Evolutionary conservation across 2,797 vertebrate genomes (phyloP), one percentile per base, ranked within the genome.

Genomic region (Octomys mimax): DNA sequence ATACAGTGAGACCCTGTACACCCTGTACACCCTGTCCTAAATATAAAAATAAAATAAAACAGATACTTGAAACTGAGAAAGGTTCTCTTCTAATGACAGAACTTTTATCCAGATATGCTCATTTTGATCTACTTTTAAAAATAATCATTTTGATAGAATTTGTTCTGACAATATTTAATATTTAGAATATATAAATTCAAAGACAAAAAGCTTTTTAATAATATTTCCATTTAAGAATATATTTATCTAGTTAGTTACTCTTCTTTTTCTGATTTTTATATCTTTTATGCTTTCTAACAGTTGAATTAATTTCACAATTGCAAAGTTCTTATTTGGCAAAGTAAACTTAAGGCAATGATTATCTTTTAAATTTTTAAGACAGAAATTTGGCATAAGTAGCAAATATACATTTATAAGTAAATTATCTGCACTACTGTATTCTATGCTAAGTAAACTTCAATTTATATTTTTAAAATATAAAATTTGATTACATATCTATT

Each of bases 321-420:
- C 39, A 21, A 13, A 85, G 31, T 19, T 33, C 31, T 26, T 5
- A 33, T 80, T 31, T 42, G 12, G 16, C 21, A 11, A 88, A 22
- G 52, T 21, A 42, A 83, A 22, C 3, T 36, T 61, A 22, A 61
- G 6, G 3, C 1, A 52, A 75, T 75, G 21, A 39, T 21, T 10
- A 70, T 73, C 49, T 82, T 86, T 62, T 54, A 46, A 89, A 12
- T 75, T 26, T 52, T 16, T 59, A 66, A n/a, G 18, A n/a, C 49
- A 0, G 21, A 31, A 84, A 42, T 71, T 62, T 94, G 52, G 62
- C 46, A 14, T 31, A 68, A 62, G 26, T 77, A 59, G 46, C 9
- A 85, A 49, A 81, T 54, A 75, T 70, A 85, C 64, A 86, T 82
- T 92, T 79, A 42, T n/a, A 36, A 88, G 39, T 84, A 42, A 91